Percentiles rank a stretch among this genome's conserved stretches.
Evolutionary conservation across 1,140 invertebrate genomes (phyloP).

Genomic region (Aphidius gifuensis): DNA sequence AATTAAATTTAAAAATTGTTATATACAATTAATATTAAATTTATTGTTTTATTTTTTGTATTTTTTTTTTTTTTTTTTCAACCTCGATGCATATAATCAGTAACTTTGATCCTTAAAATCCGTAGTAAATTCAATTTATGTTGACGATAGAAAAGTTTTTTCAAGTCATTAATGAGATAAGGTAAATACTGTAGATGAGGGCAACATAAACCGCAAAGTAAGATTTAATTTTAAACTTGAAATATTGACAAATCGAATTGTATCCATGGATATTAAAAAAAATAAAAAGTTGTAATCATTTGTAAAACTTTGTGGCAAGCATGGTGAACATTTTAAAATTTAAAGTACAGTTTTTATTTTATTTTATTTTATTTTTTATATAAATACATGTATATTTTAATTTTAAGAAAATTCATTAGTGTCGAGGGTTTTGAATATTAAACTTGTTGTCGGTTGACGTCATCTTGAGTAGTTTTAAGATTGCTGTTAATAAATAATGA

Average conservation of each 20-base stretch:
- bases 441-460: too few species aligned
- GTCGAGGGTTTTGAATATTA: too few species aligned
- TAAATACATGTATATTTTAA: conserved; percentile 1
- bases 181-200: conserved; percentile 17
- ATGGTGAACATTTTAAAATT: conserved; percentile 27
- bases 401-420: too few species aligned
- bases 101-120: too few species aligned
- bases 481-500: too few species aligned
- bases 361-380: conserved; percentile 27
- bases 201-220: conserved; percentile 16
- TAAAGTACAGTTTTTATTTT: conserved; percentile 27
- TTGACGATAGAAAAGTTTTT: conserved; percentile 37
- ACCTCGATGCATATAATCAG: too few species aligned
- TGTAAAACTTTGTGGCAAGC: conserved; percentile 15
- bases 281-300: conserved; percentile 35
- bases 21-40: too few species aligned
- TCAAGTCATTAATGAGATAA: conserved; percentile 39
- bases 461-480: too few species aligned
- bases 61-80: too few species aligned
- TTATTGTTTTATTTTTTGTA: too few species aligned
- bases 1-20: too few species aligned
- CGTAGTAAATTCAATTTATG: too few species aligned
- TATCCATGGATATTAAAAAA: conserved; percentile 9
- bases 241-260: conserved; percentile 39
- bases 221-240: conserved; percentile 38